Conservation (phyloP, 1,140 invertebrate species). For the Asbolus verrucosus region DNA sequence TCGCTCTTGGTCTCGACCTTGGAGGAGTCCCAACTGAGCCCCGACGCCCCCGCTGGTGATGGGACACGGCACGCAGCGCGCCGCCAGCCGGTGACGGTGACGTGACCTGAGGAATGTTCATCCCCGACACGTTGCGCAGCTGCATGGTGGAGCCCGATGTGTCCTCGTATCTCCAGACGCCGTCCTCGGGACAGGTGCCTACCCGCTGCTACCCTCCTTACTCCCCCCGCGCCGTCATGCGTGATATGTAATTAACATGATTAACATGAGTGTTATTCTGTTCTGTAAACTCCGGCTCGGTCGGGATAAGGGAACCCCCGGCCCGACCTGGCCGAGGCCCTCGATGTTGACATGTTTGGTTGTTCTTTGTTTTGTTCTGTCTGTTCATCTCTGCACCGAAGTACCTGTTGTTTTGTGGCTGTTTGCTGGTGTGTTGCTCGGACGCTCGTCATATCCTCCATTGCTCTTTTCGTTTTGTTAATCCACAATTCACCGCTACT, state of each 20-base stretch:
- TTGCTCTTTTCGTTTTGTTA: slow-evolving; percentile 45
- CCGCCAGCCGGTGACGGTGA: slow-evolving; percentile 59
- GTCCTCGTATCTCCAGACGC: slow-evolving; percentile 83
- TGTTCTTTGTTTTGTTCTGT: slow-evolving; percentile 38
- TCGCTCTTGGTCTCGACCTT: not conserved
- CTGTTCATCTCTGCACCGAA: slow-evolving; percentile 47
- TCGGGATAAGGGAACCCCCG: slow-evolving; percentile 41
- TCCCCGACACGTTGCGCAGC: slow-evolving; percentile 82
- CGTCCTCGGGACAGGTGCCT: slow-evolving; percentile 83
- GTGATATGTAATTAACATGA: slow-evolving; percentile 68
- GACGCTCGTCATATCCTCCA: slow-evolving; percentile 48
- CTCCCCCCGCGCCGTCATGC: slow-evolving; percentile 63
- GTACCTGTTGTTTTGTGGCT: slow-evolving; percentile 58
- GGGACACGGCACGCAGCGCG: slow-evolving; percentile 56
- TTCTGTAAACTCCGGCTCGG: slow-evolving; percentile 58
- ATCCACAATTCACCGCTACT: slow-evolving; percentile 45
- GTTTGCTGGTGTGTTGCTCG: slow-evolving; percentile 54
- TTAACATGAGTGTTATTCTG: slow-evolving; percentile 67
- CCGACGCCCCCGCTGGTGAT: slow-evolving; percentile 55
- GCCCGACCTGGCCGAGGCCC: slow-evolving; percentile 41
- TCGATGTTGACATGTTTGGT: slow-evolving; percentile 47
- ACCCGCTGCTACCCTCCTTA: slow-evolving; percentile 64
- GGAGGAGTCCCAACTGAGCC: not conserved
- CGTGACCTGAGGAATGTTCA: slow-evolving; percentile 77
- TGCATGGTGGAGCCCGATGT: slow-evolving; percentile 88